Conservation (phyloP, 1,140 invertebrate genomes). For the Megathymus violae region DNA sequence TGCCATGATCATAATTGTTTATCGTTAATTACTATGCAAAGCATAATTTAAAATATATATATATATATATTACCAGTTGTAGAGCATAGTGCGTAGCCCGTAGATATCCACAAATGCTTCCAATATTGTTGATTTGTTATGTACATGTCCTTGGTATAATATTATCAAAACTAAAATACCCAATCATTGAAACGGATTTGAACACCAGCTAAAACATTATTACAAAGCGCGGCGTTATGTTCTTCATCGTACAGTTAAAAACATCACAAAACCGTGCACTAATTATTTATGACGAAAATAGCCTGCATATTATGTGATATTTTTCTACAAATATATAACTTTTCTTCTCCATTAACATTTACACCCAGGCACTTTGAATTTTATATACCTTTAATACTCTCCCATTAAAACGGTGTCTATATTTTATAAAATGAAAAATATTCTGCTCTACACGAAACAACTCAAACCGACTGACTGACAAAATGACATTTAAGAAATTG, state of each 20-base stretch:
- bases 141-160: slow-evolving; percentile 80
- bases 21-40: too few species aligned
- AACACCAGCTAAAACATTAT: slow-evolving; percentile 36
- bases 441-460: neutral
- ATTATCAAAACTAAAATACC: slow-evolving; percentile 60
- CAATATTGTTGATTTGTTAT: slow-evolving; percentile 74
- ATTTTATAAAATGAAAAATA: slow-evolving; percentile 13
- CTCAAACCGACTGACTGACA: slow-evolving; percentile 20
- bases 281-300: slow-evolving; percentile 28
- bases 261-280: slow-evolving; percentile 30
- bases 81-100: slow-evolving; percentile 72
- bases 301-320: neutral
- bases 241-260: slow-evolving; percentile 11
- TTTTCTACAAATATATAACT: slow-evolving; percentile 5
- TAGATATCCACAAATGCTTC: slow-evolving; percentile 72
- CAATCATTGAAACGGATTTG: slow-evolving; percentile 59
- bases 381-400: slow-evolving; percentile 3
- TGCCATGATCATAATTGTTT: too few species aligned
- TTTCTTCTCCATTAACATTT: slow-evolving; percentile 8
- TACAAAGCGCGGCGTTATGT: slow-evolving; percentile 15
- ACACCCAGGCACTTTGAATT: slow-evolving; percentile 2
- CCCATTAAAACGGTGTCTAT: neutral
- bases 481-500: slow-evolving; percentile 26
- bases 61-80: slow-evolving; percentile 74
- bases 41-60: too few species aligned